Evolutionary conservation across 2,797 vertebrate genomes (phyloP), one percentile per base, ranked within the genome.

Genomic region (Chelonia mydas): DNA sequence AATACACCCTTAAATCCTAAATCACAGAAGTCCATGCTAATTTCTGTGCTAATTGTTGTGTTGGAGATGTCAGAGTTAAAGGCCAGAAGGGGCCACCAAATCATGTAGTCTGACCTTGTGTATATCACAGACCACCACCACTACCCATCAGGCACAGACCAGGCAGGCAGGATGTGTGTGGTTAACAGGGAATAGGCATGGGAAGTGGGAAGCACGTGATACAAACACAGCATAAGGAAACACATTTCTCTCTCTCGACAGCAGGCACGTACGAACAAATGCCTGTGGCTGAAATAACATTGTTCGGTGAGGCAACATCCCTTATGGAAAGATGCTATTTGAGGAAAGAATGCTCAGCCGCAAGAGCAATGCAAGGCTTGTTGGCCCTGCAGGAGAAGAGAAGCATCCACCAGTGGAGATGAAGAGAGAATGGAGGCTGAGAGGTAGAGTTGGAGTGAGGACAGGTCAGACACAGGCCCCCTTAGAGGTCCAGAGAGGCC

Each of bases 1-100:
- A 57, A 47, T 0, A 0, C 2, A 1, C 2, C 7, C 2, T 87
- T 13, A 0, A 8, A 6, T n/a, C 45, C 61, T 15, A 0, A 0
- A 8, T 57, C 68, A 23, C 74, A 77, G 5, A 3, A 11, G 6
- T 45, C 81, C n/a, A 5, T 50, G 59, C 41, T 51, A 80, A 74
- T 85, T 83, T 45, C 76, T 65, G 41, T 3, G 0, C 0, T 0
- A 0, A 1, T 3, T 47, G 51, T 7, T 0, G 0, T 49, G 65
- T 11, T 0, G 1, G 84, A 6, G 51, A 37, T 41, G 37, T 41
- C n/a, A 72, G 65, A 68, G 68, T 72, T 41, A 41, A 41, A 72
- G 37, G n/a, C n/a, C n/a, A 41, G 37, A 72, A 72, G n/a, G 5
- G 68, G 68, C 19, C 68, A 65, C 19, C n/a, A 23, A 37, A 41